Evolutionary conservation across 2,113 vertebrate genomes (phyloP).

Genomic region (Rynchops niger): DNA sequence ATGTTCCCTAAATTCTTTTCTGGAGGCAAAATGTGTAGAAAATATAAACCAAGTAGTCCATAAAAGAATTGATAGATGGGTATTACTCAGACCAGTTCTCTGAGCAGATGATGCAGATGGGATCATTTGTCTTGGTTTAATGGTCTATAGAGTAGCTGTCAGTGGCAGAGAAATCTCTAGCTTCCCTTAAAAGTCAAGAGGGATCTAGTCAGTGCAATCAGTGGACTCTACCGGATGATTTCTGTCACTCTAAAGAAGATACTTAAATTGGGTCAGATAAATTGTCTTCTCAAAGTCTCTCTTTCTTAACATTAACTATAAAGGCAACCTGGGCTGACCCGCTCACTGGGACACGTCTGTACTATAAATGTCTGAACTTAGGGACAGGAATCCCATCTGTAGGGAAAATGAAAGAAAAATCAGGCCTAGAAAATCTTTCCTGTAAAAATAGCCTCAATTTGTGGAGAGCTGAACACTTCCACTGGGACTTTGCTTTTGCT

Average conservation of each 20-base stretch:
- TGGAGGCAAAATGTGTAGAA: background rate
- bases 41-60: background rate
- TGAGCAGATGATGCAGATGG: background rate
- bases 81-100: background rate
- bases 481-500: background rate
- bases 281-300: background rate
- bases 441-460: background rate
- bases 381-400: background rate
- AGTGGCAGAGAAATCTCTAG: background rate
- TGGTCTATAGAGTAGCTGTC: background rate
- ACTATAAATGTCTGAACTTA: background rate
- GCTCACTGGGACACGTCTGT: background rate
- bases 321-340: background rate
- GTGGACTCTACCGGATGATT: background rate
- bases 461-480: background rate
- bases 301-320: background rate
- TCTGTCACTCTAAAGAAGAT: background rate
- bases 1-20: background rate
- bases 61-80: background rate
- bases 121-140: slow-evolving; percentile 17
- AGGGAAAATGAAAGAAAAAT: background rate
- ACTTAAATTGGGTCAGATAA: background rate
- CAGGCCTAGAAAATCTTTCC: background rate
- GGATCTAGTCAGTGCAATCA: background rate
- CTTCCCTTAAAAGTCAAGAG: background rate